phyloP scores from a whole-genome alignment of 2,113 vertebrate genomes.

The Actinemys pallida region DNA sequence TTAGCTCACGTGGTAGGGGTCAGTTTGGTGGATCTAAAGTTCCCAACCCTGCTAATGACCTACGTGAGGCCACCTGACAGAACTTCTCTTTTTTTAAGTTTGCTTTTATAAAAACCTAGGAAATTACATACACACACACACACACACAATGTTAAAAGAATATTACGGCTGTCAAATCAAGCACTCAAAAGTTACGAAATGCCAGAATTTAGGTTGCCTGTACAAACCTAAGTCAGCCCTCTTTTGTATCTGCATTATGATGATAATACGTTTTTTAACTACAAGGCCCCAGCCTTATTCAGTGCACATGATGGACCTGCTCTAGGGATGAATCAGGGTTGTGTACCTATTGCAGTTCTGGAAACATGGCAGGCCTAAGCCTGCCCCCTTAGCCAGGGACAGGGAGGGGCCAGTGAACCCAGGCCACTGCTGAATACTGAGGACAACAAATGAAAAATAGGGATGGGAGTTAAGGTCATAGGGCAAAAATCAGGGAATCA shows the following conservation, averaged over 20 bases:
- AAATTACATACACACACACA: too few relatives aligned
- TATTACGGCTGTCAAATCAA: conserved; percentile 9
- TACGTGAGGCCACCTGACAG: too few relatives aligned
- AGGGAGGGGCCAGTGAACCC: neutral
- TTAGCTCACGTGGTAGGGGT: neutral
- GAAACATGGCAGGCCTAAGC: neutral
- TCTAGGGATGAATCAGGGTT: neutral
- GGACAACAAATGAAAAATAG: neutral
- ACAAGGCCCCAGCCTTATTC: neutral
- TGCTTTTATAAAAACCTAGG: too few relatives aligned
- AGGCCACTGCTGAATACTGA: neutral
- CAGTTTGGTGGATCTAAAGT: neutral
- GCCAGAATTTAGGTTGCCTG: neutral
- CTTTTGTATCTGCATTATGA: neutral
- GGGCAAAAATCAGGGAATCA: neutral
- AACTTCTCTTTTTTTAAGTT: too few relatives aligned
- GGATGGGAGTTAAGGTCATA: neutral
- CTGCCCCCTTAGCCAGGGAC: neutral
- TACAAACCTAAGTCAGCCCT: neutral
- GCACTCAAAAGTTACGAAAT: neutral
- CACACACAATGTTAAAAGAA: too few relatives aligned
- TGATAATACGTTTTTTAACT: neutral
- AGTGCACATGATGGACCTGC: neutral
- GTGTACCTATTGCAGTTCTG: neutral
- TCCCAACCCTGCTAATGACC: neutral